Evolutionary conservation across 1,140 invertebrate genomes (phyloP), one percentile per base, ranked within the genome.

Genomic region (Dendroctonus valens): DNA sequence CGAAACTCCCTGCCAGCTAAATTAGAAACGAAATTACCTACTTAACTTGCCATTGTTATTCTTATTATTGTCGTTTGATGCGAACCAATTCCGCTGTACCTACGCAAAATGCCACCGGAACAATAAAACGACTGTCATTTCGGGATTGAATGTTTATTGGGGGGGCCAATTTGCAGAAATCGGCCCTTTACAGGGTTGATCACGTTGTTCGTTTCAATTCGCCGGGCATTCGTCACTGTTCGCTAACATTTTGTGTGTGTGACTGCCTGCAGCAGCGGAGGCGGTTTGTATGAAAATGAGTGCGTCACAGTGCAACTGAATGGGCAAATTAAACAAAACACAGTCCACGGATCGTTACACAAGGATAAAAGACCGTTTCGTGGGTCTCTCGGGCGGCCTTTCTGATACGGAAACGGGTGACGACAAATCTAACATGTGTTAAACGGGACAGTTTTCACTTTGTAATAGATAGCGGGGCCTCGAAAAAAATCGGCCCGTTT

Each of bases 11-110:
- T 26, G 26, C 26, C 26, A 26, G 67, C 57, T 60, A 57, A 61
- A 66, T 62, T 64, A 59, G 54, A 57, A 58, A 55, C 59, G 57
- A 62, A 69, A 69, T 69, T 69, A 62, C 68, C 59, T 51, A 41
- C 51, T 57, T 59, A 59, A 59, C 26, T 26, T 26, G 26, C 26
- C 26, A 26, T 26, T 26, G 26, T 26, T 26, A 26, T 26, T 46
- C 9, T 1, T 62, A 48, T 61, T 26, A 26, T 65, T 65, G 60
- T 64, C 67, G 61, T 68, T 64, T 59, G 64, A 68, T 68, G 26
- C 39, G 26, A 68, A 62, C 6, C 55, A 55, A 64, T 62, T 61
- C 12, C 12, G 12, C 26, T 26, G 26, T 26, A 26, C 26, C 26
- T 26, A 26, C 26, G 26, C 49, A 52, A 62, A 62, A 62, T 52